A percentile compares a stretch with the other conserved stretches of the same genome.
Evolutionary conservation across 1,140 invertebrate genomes (phyloP).

Genomic region (Periplaneta americana): DNA sequence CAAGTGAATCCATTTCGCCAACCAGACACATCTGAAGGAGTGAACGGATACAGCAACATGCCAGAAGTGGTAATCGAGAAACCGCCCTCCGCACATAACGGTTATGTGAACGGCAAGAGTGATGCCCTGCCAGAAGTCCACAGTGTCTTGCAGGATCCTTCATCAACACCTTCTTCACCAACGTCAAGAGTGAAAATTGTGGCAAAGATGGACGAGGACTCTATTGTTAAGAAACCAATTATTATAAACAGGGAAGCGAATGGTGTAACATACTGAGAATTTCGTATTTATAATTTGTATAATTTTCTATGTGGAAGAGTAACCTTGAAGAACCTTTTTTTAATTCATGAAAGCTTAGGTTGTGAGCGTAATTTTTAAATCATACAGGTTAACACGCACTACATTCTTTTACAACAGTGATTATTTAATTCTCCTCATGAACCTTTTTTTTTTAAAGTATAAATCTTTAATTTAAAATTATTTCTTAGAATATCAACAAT

Average conservation of each 20-base stretch:
- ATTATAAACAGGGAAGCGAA: background rate
- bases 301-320: background rate
- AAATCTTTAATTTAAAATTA: too few species aligned
- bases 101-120: too few species aligned
- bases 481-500: too few species aligned
- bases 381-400: too few species aligned
- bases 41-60: background rate
- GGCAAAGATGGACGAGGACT: background rate
- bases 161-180: background rate
- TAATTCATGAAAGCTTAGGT: background rate
- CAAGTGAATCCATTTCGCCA: background rate
- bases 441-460: too few species aligned
- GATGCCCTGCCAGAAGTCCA: too few species aligned
- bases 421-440: too few species aligned
- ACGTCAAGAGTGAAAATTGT: background rate
- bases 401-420: too few species aligned
- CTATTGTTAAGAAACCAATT: background rate
- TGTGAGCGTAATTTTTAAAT: too few species aligned
- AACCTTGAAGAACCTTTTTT: background rate
- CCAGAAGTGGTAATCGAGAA: background rate
- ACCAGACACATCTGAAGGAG: too few species aligned
- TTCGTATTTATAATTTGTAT: background rate
- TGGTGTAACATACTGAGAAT: background rate
- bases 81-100: background rate
- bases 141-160: background rate